Conservation (phyloP, 2,888 invertebrate species). For the Dasypogon diadema region DNA sequence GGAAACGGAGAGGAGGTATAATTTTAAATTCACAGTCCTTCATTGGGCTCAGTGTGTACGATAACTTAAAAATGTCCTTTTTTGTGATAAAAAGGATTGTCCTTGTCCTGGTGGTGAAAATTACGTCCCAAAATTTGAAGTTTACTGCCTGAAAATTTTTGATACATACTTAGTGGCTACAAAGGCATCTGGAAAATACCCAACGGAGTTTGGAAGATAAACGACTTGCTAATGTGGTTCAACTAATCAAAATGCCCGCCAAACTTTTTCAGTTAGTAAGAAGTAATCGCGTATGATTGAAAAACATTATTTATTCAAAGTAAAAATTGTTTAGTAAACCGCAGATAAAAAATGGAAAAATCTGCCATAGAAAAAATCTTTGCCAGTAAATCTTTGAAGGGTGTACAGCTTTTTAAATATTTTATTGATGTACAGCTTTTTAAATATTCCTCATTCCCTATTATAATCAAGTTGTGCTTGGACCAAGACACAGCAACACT, state of each 20-base stretch:
- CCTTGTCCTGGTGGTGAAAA: no score
- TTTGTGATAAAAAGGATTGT: no score
- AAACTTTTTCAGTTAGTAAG: constrained; percentile 84
- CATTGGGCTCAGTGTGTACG: no score
- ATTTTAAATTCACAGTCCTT: no score
- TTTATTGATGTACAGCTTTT: no score
- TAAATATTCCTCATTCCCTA: constrained; percentile 80
- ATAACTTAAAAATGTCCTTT: no score
- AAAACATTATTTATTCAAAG: constrained; percentile 77
- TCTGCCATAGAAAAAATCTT: constrained; percentile 61
- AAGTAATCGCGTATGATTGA: constrained; percentile 82
- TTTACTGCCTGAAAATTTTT: no score
- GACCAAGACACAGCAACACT: constrained; percentile 96
- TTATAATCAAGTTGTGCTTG: constrained; percentile 87
- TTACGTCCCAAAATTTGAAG: no score
- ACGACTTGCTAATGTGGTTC: constrained; percentile 81
- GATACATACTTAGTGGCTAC: no score
- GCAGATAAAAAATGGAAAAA: constrained; percentile 63
- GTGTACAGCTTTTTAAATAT: no score
- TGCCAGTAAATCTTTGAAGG: constrained; percentile 72
- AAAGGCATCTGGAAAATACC: constrained; percentile 79
- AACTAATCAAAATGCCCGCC: constrained; percentile 83
- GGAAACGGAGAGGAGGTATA: no score
- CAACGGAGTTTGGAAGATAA: constrained; percentile 80
- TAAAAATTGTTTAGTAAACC: constrained; percentile 67